These are phyloP conservation scores for Agapetus fuscipes DNA, from an alignment of 2,888 invertebrate genomes.

Conservation along the genomic window DNA sequence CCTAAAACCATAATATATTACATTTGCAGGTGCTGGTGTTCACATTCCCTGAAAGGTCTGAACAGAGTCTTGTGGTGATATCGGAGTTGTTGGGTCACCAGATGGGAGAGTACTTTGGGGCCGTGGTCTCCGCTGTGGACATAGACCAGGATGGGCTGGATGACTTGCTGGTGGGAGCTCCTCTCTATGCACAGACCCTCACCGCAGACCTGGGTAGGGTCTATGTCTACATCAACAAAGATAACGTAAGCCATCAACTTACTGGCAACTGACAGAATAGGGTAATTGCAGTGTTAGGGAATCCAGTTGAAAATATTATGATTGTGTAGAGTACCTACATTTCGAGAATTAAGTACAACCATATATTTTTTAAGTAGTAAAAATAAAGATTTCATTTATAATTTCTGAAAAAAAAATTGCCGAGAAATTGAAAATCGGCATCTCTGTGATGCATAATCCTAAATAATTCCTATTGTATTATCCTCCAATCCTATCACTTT, in stretches of 20 bases:
- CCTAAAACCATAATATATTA: neutral
- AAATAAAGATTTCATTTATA: no score
- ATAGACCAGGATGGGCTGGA: conserved; percentile 48
- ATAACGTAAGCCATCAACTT: conserved; percentile 30
- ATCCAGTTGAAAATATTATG: no score
- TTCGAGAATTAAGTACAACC: no score
- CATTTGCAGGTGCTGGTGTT: conserved; percentile 21
- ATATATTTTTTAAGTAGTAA: no score
- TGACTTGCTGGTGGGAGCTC: conserved; percentile 57
- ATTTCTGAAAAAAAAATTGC: no score
- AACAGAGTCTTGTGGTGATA: conserved; percentile 12
- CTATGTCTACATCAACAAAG: conserved; percentile 41
- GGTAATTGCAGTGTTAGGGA: no score
- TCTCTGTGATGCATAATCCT: no score
- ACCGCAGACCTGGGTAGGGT: conserved; percentile 52
- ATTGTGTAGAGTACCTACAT: no score
- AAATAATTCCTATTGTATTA: no score
- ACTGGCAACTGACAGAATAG: no score
- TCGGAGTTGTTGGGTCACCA: conserved; percentile 38
- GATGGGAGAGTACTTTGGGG: conserved; percentile 56
- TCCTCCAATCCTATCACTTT: no score
- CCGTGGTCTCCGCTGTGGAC: conserved; percentile 46
- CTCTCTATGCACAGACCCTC: conserved; percentile 35
- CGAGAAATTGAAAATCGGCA: no score
- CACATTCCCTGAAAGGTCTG: conserved; percentile 9